Conservation (phyloP, 2,888 invertebrate species). For the Epinotia ramella region DNA sequence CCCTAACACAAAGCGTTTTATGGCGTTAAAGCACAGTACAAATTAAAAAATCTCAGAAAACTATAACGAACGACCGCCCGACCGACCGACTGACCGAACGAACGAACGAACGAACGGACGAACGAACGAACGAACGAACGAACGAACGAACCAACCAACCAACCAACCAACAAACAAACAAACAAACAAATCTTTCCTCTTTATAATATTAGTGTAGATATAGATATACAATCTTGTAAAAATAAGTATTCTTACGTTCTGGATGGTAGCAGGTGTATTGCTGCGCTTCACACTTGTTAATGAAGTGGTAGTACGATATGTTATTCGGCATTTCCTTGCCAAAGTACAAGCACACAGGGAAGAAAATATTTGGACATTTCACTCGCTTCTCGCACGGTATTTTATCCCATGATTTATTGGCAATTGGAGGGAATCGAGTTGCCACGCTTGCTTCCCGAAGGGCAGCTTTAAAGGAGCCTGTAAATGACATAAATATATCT, state of each 20-base stretch:
- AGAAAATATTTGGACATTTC: constrained; percentile 1
- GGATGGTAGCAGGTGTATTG: constrained; percentile 20
- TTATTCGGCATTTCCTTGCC: background rate
- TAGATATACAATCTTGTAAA: too few species aligned
- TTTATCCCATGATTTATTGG: background rate
- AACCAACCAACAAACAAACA: too few species aligned
- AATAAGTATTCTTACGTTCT: constrained; percentile 5
- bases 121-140: too few species aligned
- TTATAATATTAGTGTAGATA: too few species aligned
- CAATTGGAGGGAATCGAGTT: constrained; percentile 1
- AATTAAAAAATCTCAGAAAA: too few species aligned
- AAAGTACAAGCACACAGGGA: constrained; percentile 7
- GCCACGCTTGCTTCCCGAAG: background rate
- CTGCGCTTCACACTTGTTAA: background rate
- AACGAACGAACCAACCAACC: too few species aligned
- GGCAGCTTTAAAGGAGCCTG: background rate
- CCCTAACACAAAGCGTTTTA: too few species aligned
- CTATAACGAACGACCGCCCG: too few species aligned
- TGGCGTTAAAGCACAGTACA: too few species aligned
- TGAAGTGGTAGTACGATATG: constrained; percentile 10
- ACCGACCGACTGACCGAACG: too few species aligned
- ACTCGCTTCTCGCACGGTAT: background rate
- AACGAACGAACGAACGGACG: too few species aligned
- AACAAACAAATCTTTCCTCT: too few species aligned
- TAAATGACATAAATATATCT: background rate